Base-by-base conservation (phyloP, 2,888 invertebrate species). In the Pachliopta kotzebuea region DNA sequence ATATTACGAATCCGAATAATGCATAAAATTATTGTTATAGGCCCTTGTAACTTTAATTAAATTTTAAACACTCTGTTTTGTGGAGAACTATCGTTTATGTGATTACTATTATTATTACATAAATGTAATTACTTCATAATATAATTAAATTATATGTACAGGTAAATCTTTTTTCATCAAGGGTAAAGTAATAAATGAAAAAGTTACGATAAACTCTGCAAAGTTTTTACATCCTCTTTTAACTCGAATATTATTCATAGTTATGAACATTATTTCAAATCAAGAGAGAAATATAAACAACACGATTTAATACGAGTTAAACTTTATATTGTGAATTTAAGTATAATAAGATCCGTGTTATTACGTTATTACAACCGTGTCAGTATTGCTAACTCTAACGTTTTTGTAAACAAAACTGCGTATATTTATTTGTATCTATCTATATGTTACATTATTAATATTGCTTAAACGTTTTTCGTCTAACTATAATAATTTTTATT, bases 151-250 rank as follows among this genome's bases (percentile, higher is more conserved):
- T 45, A 45, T n/a, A 45, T n/a, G 0, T 18, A 45, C 45, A 45
- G 11, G 45, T 45, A 45, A 45, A 45, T 29, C 18, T 55, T 29
- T 55, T n/a, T 55, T 4, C 11, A 6, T n/a, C n/a, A 29, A 26
- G 54, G 29, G 8, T n/a, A 29, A n/a, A 55, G 24, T 9, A 29
- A 29, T 20, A 55, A 55, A 55, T n/a, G 55, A 29, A 55, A 53
- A 24, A 6, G n/a, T 53, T 53, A 53, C n/a, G 20, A 14, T 20
- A 53, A 53, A 53, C 18, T 7, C 24, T 18, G 24, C 21, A 4
- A 53, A 53, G 24, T 17, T 53, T 23, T 17, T 21, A 52, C 8
- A 23, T 53, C 23, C 17, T 23, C 11, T 17, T 4, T 18, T 29
- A n/a, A 7, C 11, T 55, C 20, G n/a, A 45, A 45, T 6, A n/a